Percentiles rank a stretch among this genome's conserved stretches.
phyloP scores from a whole-genome alignment of 2,113 vertebrate genomes.

The Polypterus senegalus region DNA sequence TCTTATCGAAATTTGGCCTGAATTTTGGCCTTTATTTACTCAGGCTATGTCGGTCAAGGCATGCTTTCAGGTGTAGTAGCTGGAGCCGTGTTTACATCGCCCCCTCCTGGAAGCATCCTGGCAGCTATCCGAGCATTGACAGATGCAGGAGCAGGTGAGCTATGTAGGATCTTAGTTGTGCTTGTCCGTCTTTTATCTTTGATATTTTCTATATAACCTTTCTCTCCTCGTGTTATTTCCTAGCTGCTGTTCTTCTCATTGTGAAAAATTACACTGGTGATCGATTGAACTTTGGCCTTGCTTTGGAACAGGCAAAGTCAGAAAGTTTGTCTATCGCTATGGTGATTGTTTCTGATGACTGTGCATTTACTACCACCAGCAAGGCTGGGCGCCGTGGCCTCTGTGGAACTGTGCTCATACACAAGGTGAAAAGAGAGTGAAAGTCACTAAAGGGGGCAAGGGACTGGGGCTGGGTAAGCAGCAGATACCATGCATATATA shows the following conservation, averaged over 20 bases:
- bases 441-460: background rate
- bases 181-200: background rate
- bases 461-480: too few species aligned
- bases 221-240: background rate
- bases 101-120: slow-evolving; percentile 74
- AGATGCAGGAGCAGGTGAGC: slow-evolving; percentile 56
- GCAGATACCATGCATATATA: too few species aligned
- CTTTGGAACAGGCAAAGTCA: slow-evolving; percentile 65
- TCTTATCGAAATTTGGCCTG: too few species aligned
- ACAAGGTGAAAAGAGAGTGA: slow-evolving; percentile 57
- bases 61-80: slow-evolving; percentile 85
- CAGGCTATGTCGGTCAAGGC: slow-evolving; percentile 83
- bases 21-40: background rate
- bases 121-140: slow-evolving; percentile 69
- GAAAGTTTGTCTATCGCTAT: slow-evolving; percentile 58
- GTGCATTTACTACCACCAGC: slow-evolving; percentile 59
- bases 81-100: slow-evolving; percentile 78
- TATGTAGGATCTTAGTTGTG: rapidly evolving
- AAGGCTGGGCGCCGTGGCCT: slow-evolving; percentile 78
- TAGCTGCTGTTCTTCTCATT: slow-evolving; percentile 70
- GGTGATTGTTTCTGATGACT: slow-evolving; percentile 80
- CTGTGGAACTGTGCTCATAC: slow-evolving; percentile 78
- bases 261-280: slow-evolving; percentile 97
- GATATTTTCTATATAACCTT: background rate
- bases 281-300: slow-evolving; percentile 84